phyloP scores from a whole-genome alignment of 2,797 vertebrate genomes.

The Podarcis lilfordi region DNA sequence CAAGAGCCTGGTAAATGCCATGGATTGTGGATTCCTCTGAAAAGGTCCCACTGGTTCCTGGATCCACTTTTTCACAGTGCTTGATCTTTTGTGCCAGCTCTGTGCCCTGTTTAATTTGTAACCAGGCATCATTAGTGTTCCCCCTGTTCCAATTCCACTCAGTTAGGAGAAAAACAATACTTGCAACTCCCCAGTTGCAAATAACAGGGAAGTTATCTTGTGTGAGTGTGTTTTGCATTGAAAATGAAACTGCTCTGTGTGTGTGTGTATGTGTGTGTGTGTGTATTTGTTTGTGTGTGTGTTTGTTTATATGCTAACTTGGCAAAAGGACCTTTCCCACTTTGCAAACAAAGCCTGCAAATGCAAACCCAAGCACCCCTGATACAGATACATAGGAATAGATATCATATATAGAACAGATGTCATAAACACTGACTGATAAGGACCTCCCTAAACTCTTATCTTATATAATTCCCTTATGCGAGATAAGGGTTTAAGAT shows the following conservation, averaged over 20 bases:
- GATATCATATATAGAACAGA: not conserved
- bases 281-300: not conserved
- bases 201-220: not conserved
- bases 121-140: constrained; percentile 19
- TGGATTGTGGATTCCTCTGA: constrained; percentile 52
- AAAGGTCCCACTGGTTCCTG: constrained; percentile 58
- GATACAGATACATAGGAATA: not conserved
- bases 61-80: constrained; percentile 14
- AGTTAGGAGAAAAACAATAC: not conserved
- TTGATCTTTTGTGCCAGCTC: constrained; percentile 50
- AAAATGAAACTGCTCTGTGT: not conserved
- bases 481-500: not conserved
- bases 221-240: not conserved
- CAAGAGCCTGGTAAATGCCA: constrained; percentile 52
- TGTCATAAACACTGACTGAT: not conserved
- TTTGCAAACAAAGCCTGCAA: not conserved
- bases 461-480: not conserved
- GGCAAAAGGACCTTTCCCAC: not conserved
- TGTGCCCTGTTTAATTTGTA: constrained; percentile 63
- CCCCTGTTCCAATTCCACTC: not conserved
- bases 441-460: not conserved
- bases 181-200: not conserved
- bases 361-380: not conserved
- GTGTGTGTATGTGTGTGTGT: not conserved
- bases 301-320: not conserved